Base-by-base conservation (phyloP, 1,140 invertebrate species). In the Papilio polyxenes region DNA sequence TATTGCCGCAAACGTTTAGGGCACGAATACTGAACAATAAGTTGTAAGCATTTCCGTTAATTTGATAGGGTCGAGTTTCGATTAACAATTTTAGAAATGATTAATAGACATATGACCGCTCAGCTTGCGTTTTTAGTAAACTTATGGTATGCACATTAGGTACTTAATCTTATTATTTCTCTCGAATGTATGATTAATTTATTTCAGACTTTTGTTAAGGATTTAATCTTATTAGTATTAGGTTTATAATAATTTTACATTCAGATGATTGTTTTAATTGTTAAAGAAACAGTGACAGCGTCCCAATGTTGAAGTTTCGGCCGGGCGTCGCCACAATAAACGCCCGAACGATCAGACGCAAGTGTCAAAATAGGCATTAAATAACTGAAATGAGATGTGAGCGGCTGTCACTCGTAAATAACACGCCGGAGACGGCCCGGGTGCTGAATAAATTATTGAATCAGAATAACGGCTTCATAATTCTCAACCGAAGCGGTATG, bases 391-490 rank as follows among this genome's bases (percentile, higher is more conserved):
- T 90, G 89, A 89, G 86, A 90, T 84, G 89, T 86, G 87, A 89
- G 85, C 89, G 84, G 87, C 84, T 92, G 92, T 91, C 89, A 89
- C 85, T 92, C 92, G 83, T 93, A 94, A 94, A 94, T 93, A 93
- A 92, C 48, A 92, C 93, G 88, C 87, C 85, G 86, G 90, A 89
- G 89, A 89, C 87, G 87, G 84, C 83, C 86, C 86, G 88, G 80
- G 82, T 75, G 88, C 88, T 88, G 84, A 90, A 90, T 89, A 91
- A 93, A 93, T 91, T 90, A 93, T 91, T 90, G 91, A 93, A 93
- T 92, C 92, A 91, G 90, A 92, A 87, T 94, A 92, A 93, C 92
- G 86, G 91, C 88, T 89, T 72, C 91, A 90, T 94, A 92, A 91
- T 87, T 87, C 65, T 80, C 83, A 83, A 87, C 83, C 86, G 84